These are phyloP conservation scores for Patella pellucida DNA, from an alignment of 2,888 invertebrate genomes.

Conservation along the genomic window DNA sequence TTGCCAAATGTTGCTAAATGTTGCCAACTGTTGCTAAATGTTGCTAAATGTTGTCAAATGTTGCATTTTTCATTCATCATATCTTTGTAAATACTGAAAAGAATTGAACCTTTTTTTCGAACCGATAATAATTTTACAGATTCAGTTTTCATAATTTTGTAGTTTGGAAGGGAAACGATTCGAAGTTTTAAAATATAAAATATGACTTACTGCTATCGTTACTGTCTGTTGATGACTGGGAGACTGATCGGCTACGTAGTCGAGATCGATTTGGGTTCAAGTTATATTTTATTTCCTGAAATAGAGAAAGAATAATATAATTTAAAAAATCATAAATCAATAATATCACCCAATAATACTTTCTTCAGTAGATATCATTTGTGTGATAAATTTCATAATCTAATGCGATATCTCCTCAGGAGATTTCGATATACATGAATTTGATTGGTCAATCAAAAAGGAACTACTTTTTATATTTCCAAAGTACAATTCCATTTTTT, in stretches of 20 bases:
- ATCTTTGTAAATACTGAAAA: background rate
- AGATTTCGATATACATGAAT: no score
- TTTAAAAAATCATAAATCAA: no score
- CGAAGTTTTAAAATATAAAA: background rate
- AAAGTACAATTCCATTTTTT: no score
- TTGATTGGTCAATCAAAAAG: no score
- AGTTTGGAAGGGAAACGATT: background rate
- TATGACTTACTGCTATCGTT: conserved; percentile 85
- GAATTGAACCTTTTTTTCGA: background rate
- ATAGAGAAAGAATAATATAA: conserved; percentile 18
- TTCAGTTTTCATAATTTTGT: no score
- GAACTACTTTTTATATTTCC: no score
- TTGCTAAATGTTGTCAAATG: background rate
- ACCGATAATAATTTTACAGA: background rate
- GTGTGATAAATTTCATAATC: no score
- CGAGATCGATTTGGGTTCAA: conserved; percentile 76
- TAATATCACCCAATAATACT: no score
- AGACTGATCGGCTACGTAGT: conserved; percentile 89
- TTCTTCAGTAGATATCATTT: no score
- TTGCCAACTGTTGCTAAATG: no score
- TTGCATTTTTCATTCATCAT: background rate
- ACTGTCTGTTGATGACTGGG: conserved; percentile 94
- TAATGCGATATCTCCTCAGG: no score
- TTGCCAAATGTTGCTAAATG: background rate
- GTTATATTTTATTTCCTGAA: conserved; percentile 69